These are phyloP conservation scores for Dermolepida albohirtum DNA, from an alignment of 2,888 invertebrate genomes.

Conservation along the genomic window DNA sequence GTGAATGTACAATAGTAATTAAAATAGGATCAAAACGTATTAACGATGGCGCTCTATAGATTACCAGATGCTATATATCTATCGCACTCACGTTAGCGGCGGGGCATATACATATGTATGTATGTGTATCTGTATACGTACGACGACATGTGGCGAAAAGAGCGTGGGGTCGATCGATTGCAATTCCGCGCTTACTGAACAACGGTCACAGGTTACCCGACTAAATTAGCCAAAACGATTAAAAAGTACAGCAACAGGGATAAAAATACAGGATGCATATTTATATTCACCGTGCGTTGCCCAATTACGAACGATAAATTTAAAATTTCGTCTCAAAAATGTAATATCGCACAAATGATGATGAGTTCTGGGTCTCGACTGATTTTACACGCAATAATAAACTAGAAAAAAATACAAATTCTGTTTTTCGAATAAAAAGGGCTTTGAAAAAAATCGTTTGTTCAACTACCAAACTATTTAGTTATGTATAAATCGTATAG, in stretches of 20 bases:
- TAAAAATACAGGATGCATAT: background rate
- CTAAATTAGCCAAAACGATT: constrained; percentile 29
- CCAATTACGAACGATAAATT: constrained; percentile 31
- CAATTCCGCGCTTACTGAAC: constrained; percentile 17
- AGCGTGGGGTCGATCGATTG: constrained; percentile 20
- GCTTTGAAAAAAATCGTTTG: too few relatives aligned
- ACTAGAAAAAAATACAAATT: too few relatives aligned
- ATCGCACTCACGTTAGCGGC: background rate
- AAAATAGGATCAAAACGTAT: constrained; percentile 26
- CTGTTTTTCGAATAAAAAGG: too few relatives aligned
- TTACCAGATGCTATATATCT: too few relatives aligned
- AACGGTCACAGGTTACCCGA: constrained; percentile 10
- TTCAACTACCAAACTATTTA: too few relatives aligned
- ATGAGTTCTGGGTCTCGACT: background rate
- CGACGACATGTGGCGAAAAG: background rate
- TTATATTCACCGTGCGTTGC: constrained; percentile 21
- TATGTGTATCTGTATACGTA: too few relatives aligned
- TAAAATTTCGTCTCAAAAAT: constrained; percentile 23
- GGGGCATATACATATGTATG: too few relatives aligned
- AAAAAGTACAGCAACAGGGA: constrained; percentile 11
- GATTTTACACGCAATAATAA: too few relatives aligned
- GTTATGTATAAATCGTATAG: too few relatives aligned
- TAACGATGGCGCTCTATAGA: background rate
- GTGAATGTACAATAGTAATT: constrained; percentile 5
- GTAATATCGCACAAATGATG: constrained; percentile 14